Base-by-base conservation (phyloP, 2,797 vertebrate genomes). In the Myoxocephalus aenaeus region DNA sequence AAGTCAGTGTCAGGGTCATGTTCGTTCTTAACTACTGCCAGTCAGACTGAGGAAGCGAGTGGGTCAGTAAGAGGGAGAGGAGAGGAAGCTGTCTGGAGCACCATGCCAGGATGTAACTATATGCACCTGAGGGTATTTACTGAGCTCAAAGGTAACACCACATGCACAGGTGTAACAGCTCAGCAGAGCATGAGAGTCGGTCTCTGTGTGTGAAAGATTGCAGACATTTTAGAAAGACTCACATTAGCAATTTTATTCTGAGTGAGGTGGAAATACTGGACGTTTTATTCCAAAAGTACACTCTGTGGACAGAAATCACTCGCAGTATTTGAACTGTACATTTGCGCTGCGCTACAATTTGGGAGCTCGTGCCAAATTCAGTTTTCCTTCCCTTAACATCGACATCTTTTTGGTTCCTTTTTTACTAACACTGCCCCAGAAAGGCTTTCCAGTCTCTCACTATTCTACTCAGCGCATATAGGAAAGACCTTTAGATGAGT, bases 1-100 rank as follows among this genome's bases (percentile, higher is more conserved):
- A 81, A 92, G 92, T 88, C 89, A 77, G 87, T 63, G 77, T 70
- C 50, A 80, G 82, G 92, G 90, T 94, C 86, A 73, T 89, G 89
- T 92, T 89, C 72, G 5, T 89, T 90, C 83, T 92, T 92, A 82
- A 89, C 87, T 88, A 70, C 90, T 91, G 92, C 85, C 89, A 91
- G 81, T 94, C 91, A 93, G 72, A 75, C 71, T 65, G 69, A 75
- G 73, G 64, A 15, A 12, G 81, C 86, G 84, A 85, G 78, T 53
- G 81, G 84, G 82, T 87, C 83, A 86, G 82, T 64, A 11, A 63
- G 64, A 51, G 74, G 14, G 29, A 76, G 56, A 53, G 13, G 75
- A 36, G 50, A 57, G 5, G 62, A 44, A 51, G 84, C 68, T 84
- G 83, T 85, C 82, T 87, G 66, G 9, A 80, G 74, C 74, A 64